A percentile compares a stretch with the other conserved stretches of the same genome.
Conservation (phyloP, 1,140 invertebrate genomes). For the Monochamus saltuarius region DNA sequence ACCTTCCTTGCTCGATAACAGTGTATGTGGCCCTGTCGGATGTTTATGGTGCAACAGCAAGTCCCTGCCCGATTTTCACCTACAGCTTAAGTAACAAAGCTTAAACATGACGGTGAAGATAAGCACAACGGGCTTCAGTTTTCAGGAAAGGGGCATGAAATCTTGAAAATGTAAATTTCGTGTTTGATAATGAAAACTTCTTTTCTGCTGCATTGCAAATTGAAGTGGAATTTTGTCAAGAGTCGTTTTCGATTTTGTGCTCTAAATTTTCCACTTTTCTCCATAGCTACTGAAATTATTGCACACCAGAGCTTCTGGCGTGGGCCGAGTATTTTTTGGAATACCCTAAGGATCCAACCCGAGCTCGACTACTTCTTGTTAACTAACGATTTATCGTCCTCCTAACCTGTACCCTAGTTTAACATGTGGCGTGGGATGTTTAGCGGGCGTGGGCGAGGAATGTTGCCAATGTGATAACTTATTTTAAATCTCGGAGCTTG, state of each 20-base stretch:
- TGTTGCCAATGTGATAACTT: slow-evolving; percentile 11
- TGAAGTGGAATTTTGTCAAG: neutral
- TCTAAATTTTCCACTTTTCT: slow-evolving; percentile 1
- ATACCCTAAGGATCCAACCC: slow-evolving; percentile 36
- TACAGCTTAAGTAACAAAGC: no score
- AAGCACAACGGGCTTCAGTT: no score
- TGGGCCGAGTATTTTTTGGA: slow-evolving; percentile 33
- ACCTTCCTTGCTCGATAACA: no score
- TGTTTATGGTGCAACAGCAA: no score
- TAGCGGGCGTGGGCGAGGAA: neutral
- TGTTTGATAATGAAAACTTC: no score
- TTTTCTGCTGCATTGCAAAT: no score
- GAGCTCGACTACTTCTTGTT: slow-evolving; percentile 11
- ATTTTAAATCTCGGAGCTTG: slow-evolving; percentile 4
- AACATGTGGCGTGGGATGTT: neutral
- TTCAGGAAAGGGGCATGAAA: no score
- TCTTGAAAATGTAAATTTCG: no score
- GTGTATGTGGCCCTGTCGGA: no score
- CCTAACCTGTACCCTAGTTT: neutral
- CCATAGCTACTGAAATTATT: slow-evolving; percentile 7
- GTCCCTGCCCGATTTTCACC: no score
- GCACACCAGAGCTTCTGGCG: slow-evolving; percentile 30
- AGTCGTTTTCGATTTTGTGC: neutral
- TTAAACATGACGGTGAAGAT: no score
- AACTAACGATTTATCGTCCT: neutral